Percentiles rank a stretch among this genome's conserved stretches.
Evolutionary conservation across 2,113 vertebrate species (phyloP).

Genomic region (Lagopus leucura): DNA sequence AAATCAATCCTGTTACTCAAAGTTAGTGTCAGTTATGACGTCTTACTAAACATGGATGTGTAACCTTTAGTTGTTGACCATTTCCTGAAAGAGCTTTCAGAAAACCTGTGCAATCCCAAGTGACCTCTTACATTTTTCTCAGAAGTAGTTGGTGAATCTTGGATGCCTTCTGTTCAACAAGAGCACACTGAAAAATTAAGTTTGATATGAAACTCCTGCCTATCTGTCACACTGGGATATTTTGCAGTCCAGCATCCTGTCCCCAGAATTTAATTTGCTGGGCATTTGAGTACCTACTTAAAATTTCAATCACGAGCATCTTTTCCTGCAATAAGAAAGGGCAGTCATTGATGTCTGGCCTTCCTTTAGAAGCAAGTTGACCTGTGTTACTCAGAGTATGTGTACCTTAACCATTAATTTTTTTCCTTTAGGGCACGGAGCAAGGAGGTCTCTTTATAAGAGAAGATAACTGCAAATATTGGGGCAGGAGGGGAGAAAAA

Average conservation of each 20-base stretch:
- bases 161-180: not conserved
- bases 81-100: not conserved
- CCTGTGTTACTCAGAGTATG: not conserved
- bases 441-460: slow-evolving; percentile 47
- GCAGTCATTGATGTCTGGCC: not conserved
- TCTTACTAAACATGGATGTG: not conserved
- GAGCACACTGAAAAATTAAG: not conserved
- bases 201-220: not conserved
- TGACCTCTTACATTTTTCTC: not conserved
- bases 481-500: not conserved
- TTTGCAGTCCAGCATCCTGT: not conserved
- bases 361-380: not conserved
- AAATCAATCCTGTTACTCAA: not conserved
- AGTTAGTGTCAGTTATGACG: not conserved
- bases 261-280: not conserved
- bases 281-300: not conserved
- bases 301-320: not conserved
- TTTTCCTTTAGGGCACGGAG: slow-evolving; percentile 10
- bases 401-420: not conserved
- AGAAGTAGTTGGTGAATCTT: not conserved
- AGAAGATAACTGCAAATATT: slow-evolving; percentile 61
- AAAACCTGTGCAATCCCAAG: not conserved
- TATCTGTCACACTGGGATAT: not conserved
- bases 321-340: not conserved
- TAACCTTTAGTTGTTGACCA: not conserved